Conservation (phyloP, 2,888 invertebrate genomes). For the Epistrophe grossulariae region DNA sequence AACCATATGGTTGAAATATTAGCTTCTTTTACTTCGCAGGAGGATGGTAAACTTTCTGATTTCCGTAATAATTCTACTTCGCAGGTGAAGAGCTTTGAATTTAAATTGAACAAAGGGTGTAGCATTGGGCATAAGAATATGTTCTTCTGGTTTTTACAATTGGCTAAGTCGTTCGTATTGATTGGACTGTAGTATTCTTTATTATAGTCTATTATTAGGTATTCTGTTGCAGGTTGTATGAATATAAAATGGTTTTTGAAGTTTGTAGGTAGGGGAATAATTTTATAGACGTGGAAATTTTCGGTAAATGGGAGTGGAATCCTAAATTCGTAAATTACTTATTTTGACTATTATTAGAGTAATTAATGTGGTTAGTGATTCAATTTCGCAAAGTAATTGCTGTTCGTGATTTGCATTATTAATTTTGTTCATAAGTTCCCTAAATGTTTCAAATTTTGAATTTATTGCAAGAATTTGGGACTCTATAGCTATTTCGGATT, state of each 20-base stretch:
- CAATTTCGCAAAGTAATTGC: too few species aligned
- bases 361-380: too few species aligned
- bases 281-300: background rate
- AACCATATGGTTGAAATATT: background rate
- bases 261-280: background rate
- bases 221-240: background rate
- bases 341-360: background rate
- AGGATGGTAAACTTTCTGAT: background rate
- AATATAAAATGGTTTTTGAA: too few species aligned
- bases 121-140: background rate
- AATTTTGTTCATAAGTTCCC: too few species aligned
- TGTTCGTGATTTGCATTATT: too few species aligned
- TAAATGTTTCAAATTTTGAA: too few species aligned
- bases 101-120: background rate
- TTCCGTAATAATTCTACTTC: background rate
- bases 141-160: background rate
- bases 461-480: too few species aligned
- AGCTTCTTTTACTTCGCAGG: too few species aligned
- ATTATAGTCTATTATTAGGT: background rate
- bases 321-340: background rate
- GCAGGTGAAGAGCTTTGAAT: background rate
- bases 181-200: background rate
- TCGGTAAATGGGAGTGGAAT: slow-evolving; percentile 3
- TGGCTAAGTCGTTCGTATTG: background rate
- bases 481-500: too few species aligned